phyloP scores from a whole-genome alignment of 2,888 invertebrate genomes.

The Ochropacha duplaris region DNA sequence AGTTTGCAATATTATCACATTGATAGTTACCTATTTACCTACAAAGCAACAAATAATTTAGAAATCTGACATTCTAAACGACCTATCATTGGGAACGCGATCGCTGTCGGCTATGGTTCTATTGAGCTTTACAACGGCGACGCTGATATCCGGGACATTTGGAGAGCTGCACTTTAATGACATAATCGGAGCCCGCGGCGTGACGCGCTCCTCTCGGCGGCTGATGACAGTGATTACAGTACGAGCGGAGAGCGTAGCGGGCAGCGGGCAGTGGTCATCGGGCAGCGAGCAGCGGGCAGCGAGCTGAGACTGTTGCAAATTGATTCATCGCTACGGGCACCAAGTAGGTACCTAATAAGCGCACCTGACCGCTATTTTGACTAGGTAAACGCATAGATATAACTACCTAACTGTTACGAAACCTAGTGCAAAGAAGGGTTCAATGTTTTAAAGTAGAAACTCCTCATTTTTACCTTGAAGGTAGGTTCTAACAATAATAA shows the following conservation, averaged over 20 bases:
- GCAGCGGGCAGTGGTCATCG: conserved; percentile 45
- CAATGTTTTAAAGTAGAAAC: neutral
- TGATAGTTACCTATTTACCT: neutral
- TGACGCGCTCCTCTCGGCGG: conserved; percentile 23
- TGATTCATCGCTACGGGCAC: conserved; percentile 58
- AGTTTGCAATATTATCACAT: neutral
- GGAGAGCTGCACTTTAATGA: conserved; percentile 60
- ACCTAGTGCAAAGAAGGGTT: neutral
- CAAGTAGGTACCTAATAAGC: conserved; percentile 17
- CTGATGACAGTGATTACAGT: conserved; percentile 61
- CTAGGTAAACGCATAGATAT: neutral
- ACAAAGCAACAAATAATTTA: neutral
- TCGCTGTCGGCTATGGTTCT: conserved; percentile 57
- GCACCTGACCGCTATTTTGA: conserved; percentile 44
- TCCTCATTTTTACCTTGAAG: too few species aligned
- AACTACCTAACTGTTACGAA: neutral
- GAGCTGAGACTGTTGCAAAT: conserved; percentile 52
- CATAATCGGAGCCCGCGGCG: conserved; percentile 71
- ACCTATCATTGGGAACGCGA: conserved; percentile 20
- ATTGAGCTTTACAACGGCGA: conserved; percentile 55
- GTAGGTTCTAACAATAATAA: too few species aligned
- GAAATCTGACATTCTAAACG: conserved; percentile 6
- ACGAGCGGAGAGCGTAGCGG: conserved; percentile 41
- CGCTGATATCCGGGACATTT: conserved; percentile 60
- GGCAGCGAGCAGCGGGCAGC: conserved; percentile 33